Evolutionary conservation across 1,140 invertebrate genomes (phyloP), one percentile per base, ranked within the genome.

Genomic region (Microvelia longipes): DNA sequence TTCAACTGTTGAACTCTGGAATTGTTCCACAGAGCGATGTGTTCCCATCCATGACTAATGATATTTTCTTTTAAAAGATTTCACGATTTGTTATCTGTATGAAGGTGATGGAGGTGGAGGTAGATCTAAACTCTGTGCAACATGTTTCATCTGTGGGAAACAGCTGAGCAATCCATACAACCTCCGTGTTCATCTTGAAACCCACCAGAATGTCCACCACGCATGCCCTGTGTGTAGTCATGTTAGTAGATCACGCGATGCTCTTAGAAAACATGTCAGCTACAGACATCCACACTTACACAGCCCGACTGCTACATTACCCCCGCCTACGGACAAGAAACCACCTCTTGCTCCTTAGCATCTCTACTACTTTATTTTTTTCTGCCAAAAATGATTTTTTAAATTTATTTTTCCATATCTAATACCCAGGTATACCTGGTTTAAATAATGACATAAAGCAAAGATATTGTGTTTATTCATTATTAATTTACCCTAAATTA

Each of bases 91-190:
- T n/a, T n/a, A n/a, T n/a, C n/a, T n/a, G n/a, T n/a, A n/a, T n/a
- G n/a, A n/a, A 50, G 29, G 30, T 35, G 28, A 13, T 28, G 2
- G 66, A 64, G 25, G 63, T 28, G 69, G 73, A 61, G 50, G 71
- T 15, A 68, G 78, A 26, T 82, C 82, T 35, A 84, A 84, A 74
- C 78, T 82, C 14, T 83, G 80, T 76, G 86, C 86, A n/a, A 87
- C 87, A n/a, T 93, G 92, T 79, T 85, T 88, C 69, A 85, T 93
- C 50, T 93, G 91, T 80, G 87, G 89, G 74, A 93, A 93, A 79
- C 89, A 91, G 70, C 81, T 93, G 30, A 92, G 90, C 79, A 93
- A 93, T 81, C 91, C 92, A 77, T 94, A 94, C 79, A 94, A 94
- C 80, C 80, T 93, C 74, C 83, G 91, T 64, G 91, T 94, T 72